Conservation (phyloP, 2,797 vertebrate genomes). For the Oreortyx pictus region DNA sequence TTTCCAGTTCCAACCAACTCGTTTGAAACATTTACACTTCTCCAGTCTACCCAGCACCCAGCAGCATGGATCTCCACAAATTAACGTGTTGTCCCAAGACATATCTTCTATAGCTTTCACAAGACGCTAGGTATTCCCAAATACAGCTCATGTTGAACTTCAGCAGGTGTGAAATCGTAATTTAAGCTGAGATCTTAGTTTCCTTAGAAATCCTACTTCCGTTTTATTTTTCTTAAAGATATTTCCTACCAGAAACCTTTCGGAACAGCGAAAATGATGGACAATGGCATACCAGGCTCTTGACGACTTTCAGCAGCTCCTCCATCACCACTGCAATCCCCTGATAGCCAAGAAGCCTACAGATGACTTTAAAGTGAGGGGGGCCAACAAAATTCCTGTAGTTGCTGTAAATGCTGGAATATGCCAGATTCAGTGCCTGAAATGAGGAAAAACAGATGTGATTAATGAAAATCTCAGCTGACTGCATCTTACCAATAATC, state of each 20-base stretch:
- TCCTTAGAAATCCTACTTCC: not conserved
- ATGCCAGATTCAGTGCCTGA: constrained; percentile 94
- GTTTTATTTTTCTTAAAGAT: not conserved
- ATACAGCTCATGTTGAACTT: not conserved
- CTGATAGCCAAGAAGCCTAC: constrained; percentile 96
- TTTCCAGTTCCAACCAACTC: not conserved
- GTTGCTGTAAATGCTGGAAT: constrained; percentile 93
- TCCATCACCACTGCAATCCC: constrained; percentile 99
- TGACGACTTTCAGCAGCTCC: constrained; percentile 97
- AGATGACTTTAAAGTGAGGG: constrained; percentile 96
- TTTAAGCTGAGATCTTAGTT: not conserved
- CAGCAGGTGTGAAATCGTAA: not conserved
- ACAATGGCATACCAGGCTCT: constrained; percentile 89
- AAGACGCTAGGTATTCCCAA: not conserved
- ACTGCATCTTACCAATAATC: not conserved
- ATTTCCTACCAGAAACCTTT: not conserved
- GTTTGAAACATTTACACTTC: not conserved
- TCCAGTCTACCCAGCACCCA: not conserved
- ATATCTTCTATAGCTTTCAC: not conserved
- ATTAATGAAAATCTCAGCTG: not conserved
- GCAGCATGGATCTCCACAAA: not conserved
- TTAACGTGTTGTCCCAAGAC: not conserved
- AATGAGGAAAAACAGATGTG: not conserved
- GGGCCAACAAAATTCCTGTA: constrained; percentile 96
- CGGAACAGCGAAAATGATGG: not conserved